phyloP scores from a whole-genome alignment of 2,113 vertebrate genomes.

The Panthera tigris region DNA sequence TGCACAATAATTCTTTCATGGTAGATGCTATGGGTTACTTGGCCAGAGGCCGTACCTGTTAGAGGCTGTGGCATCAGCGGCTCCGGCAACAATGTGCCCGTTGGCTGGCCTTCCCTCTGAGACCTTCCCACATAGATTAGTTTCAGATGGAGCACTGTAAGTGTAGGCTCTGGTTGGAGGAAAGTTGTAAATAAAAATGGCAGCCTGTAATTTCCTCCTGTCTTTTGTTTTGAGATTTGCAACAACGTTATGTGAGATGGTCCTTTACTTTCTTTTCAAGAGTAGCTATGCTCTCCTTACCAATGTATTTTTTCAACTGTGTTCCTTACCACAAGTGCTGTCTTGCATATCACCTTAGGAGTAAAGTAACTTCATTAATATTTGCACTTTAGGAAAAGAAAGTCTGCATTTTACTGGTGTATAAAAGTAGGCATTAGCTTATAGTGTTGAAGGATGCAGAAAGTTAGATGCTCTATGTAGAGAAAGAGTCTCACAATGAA shows the following conservation, averaged over 20 bases:
- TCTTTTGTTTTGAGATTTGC: conserved; percentile 76
- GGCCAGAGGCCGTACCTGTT: neutral
- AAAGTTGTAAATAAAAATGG: conserved; percentile 73
- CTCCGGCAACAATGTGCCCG: neutral
- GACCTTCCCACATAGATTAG: conserved; percentile 71
- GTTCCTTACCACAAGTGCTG: neutral
- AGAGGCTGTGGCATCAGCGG: neutral
- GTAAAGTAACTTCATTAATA: neutral
- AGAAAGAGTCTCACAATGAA: neutral
- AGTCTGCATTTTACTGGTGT: neutral
- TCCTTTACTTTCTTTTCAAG: neutral
- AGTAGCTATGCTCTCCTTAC: neutral
- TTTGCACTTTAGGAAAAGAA: neutral
- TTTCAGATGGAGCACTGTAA: conserved; percentile 76
- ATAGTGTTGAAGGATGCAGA: neutral
- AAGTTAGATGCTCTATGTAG: neutral
- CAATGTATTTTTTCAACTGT: neutral
- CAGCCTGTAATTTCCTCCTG: conserved; percentile 81
- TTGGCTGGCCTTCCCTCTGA: conserved; percentile 55
- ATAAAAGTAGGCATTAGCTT: neutral
- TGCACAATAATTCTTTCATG: neutral
- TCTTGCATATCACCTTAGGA: neutral
- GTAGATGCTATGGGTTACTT: neutral
- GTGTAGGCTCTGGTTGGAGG: conserved; percentile 71
- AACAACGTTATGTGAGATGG: conserved; percentile 70